Conservation (phyloP, 2,113 vertebrate species). For the Microtus pennsylvanicus region DNA sequence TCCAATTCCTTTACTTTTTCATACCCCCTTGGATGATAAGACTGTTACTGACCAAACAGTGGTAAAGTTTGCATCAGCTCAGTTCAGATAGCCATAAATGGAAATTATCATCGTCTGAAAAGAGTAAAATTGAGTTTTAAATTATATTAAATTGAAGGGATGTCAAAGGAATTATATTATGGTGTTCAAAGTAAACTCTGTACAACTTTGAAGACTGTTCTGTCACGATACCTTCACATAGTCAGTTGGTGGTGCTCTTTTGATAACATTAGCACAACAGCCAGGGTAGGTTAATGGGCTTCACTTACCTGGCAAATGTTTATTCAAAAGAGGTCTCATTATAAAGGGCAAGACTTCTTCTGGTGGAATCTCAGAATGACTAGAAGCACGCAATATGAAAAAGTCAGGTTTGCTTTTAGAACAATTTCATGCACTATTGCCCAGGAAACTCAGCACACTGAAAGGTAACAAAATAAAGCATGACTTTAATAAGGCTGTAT, state of each 20-base stretch:
- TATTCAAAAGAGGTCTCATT: rapidly evolving
- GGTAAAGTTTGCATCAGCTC: neutral
- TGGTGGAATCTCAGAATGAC: neutral
- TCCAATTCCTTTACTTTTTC: neutral
- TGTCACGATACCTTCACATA: neutral
- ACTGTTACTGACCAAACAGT: neutral
- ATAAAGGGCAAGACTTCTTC: neutral
- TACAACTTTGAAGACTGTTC: neutral
- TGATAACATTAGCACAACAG: neutral
- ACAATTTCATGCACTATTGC: neutral
- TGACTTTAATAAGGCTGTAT: neutral
- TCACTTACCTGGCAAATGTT: neutral
- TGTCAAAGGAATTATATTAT: neutral
- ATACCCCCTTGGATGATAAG: neutral
- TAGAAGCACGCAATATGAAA: neutral
- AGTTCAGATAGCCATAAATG: neutral
- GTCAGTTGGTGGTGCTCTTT: neutral
- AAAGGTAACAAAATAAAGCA: rapidly evolving
- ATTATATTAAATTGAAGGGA: neutral
- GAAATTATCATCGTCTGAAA: neutral
- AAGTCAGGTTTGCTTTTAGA: neutral
- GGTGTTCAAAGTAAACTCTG: neutral
- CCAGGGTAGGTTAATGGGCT: neutral
- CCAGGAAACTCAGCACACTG: neutral
- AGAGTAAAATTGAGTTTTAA: neutral